These are phyloP conservation scores for Chascanopsetta lugubris DNA, from an alignment of 2,113 vertebrate genomes.

Conservation along the genomic window DNA sequence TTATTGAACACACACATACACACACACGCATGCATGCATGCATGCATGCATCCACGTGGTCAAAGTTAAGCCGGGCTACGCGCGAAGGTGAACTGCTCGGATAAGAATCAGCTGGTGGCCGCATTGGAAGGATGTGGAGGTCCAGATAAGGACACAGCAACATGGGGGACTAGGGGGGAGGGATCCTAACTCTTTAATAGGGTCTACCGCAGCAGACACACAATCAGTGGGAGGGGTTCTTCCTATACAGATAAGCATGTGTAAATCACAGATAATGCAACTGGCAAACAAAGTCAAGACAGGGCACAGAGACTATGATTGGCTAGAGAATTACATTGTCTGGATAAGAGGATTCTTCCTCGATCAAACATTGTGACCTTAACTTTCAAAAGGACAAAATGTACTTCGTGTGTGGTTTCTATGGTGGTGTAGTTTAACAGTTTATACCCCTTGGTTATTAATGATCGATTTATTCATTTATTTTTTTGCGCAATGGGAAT, in stretches of 20 bases:
- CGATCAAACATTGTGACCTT: slow-evolving; percentile 43
- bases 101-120: slow-evolving; percentile 61
- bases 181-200: slow-evolving; percentile 35
- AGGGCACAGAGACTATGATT: slow-evolving; percentile 28
- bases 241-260: slow-evolving; percentile 57
- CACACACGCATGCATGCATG: too few relatives aligned
- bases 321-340: slow-evolving; percentile 12
- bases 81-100: slow-evolving; percentile 56
- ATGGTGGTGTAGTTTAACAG: too few relatives aligned
- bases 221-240: slow-evolving; percentile 37
- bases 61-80: slow-evolving; percentile 28
- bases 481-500: too few relatives aligned
- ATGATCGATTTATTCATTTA: too few relatives aligned
- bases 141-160: slow-evolving; percentile 56
- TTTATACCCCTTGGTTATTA: too few relatives aligned
- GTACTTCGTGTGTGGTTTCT: too few relatives aligned
- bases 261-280: slow-evolving; percentile 58
- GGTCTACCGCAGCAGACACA: slow-evolving; percentile 8
- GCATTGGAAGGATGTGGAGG: slow-evolving; percentile 24
- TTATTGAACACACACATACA: not conserved
- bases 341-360: slow-evolving; percentile 6
- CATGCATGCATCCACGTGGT: not conserved
- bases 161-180: not conserved
- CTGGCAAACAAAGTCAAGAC: slow-evolving; percentile 7
- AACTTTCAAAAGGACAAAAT: not conserved